phyloP scores from a whole-genome alignment of 2,113 vertebrate genomes.

The Xiphophorus maculatus region DNA sequence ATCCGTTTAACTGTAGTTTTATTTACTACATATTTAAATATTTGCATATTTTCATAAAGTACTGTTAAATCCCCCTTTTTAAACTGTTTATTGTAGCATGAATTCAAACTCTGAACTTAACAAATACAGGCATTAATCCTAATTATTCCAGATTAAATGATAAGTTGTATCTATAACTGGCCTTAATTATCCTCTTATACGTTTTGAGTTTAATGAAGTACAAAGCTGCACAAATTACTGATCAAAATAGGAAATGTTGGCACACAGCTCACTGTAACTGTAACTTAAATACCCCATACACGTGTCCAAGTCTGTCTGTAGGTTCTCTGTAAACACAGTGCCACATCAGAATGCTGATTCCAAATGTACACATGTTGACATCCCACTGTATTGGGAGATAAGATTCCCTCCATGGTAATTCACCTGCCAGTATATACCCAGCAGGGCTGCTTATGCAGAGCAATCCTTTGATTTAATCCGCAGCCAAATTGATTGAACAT shows the following conservation, averaged over 20 bases:
- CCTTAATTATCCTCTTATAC: conserved; percentile 27
- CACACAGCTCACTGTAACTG: neutral
- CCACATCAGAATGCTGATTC: conserved; percentile 47
- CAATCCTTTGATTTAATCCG: conserved; percentile 66
- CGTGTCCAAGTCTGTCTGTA: neutral
- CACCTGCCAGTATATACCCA: conserved; percentile 48
- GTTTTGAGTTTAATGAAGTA: conserved; percentile 43
- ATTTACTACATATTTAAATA: no score
- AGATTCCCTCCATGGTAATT: conserved; percentile 38
- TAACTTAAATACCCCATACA: conserved; percentile 13
- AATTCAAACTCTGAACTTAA: neutral
- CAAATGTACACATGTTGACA: conserved; percentile 54
- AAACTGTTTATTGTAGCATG: neutral
- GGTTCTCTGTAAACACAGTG: conserved; percentile 6
- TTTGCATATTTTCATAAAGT: neutral
- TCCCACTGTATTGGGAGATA: conserved; percentile 48
- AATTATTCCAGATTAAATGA: conserved; percentile 9
- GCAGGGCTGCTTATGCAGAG: conserved; percentile 46
- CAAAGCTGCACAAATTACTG: conserved; percentile 2
- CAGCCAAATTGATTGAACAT: conserved; percentile 70
- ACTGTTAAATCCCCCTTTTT: neutral
- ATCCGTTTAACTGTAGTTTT: no score
- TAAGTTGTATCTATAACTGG: conserved; percentile 28
- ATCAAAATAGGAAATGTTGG: neutral
- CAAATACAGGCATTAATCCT: neutral